Evolutionary conservation across 2,797 vertebrate species (phyloP), one percentile per base, ranked within the genome.

Genomic region (Enteromius anoplus): DNA sequence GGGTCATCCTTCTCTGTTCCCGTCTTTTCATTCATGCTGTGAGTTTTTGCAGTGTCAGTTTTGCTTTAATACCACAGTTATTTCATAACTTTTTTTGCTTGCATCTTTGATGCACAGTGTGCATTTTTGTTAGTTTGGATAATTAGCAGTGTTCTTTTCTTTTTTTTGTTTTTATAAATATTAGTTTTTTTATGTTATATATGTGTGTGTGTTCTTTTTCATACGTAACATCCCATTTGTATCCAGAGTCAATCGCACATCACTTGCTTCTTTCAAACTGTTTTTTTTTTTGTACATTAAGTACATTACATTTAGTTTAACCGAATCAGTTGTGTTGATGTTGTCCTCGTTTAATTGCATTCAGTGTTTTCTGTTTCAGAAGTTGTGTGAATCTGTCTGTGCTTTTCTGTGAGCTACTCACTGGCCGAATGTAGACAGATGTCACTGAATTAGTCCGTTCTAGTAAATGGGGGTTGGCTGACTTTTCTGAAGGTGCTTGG

Each of bases 391-490:
- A 71, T 45, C 4, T 47, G 45, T 86, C 51, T 65, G 21, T 71
- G 19, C 14, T 26, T 62, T 47, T 42, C 15, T 19, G n/a, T 23
- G 42, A n/a, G 34, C 15, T 69, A 19, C 2, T 80, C 87, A 88
- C 87, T 89, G 85, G 85, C 87, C 76, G 88, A 86, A 89, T 86
- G 86, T 86, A 88, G 89, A 91, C 91, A 93, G 90, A 91, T 92
- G 91, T 89, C 86, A 86, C 88, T 86, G 89, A 91, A 88, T 90
- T 87, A 89, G 89, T 91, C 90, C 88, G 85, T 91, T 91, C 85
- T 83, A 86, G 65, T 88, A 85, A 92, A 90, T 87, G 90, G 87
- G 64, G 86, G 47, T 85, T 91, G 91, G 89, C 89, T 89, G n/a
- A 66, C 71, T 87, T 85, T 80, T 88, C 88, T 66, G 79, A 90